These are phyloP conservation scores for Alouatta palliata DNA, from an alignment of 2,113 vertebrate genomes.

Conservation along the genomic window DNA sequence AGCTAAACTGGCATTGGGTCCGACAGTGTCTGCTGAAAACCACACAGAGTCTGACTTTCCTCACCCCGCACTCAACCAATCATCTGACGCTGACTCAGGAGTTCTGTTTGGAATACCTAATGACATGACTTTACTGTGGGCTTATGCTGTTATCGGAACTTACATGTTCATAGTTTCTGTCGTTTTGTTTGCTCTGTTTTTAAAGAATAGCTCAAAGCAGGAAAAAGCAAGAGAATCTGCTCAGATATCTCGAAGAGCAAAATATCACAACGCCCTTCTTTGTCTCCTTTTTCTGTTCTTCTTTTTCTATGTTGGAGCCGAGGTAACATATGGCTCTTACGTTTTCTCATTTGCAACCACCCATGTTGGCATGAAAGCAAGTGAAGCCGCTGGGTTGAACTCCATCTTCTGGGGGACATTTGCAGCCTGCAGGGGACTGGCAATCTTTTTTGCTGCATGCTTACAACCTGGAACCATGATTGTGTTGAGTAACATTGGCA, in stretches of 20 bases:
- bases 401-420: slow-evolving; percentile 94
- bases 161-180: slow-evolving; percentile 87
- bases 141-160: slow-evolving; percentile 89
- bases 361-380: slow-evolving; percentile 83
- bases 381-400: slow-evolving; percentile 89
- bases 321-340: slow-evolving; percentile 94
- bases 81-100: neutral
- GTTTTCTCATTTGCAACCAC: slow-evolving; percentile 90
- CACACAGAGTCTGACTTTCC: neutral
- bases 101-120: neutral
- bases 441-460: slow-evolving; percentile 90
- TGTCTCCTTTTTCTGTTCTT: slow-evolving; percentile 92
- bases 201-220: slow-evolving; percentile 62
- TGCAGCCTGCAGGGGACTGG: slow-evolving; percentile 87
- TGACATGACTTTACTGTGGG: slow-evolving; percentile 82
- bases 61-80: neutral
- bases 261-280: slow-evolving; percentile 87
- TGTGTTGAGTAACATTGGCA: slow-evolving; percentile 88
- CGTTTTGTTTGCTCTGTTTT: slow-evolving; percentile 88
- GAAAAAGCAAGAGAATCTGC: slow-evolving; percentile 72
- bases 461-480: slow-evolving; percentile 92
- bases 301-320: slow-evolving; percentile 94
- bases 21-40: neutral
- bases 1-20: slow-evolving; percentile 89
- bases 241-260: slow-evolving; percentile 81